phyloP scores from a whole-genome alignment of 2,888 invertebrate genomes.

The Diachrysia chrysitis region DNA sequence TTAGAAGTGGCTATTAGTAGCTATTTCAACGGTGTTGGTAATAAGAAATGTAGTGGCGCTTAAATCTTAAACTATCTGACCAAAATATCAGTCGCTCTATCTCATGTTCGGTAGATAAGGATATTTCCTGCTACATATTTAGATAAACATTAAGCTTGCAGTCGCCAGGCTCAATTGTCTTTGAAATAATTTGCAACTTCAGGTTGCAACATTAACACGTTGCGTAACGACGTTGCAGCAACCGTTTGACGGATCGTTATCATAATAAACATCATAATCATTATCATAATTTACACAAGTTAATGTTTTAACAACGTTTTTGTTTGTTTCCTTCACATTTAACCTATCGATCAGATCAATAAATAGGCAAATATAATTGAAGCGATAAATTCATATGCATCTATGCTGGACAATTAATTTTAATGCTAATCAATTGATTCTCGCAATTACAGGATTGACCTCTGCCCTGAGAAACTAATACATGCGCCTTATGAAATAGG shows the following conservation, averaged over 20 bases:
- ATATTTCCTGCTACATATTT: slow-evolving; percentile 48
- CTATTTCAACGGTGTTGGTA: slow-evolving; percentile 37
- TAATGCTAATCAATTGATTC: slow-evolving; percentile 78
- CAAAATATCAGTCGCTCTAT: slow-evolving; percentile 44
- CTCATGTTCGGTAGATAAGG: slow-evolving; percentile 38
- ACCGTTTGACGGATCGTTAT: slow-evolving; percentile 36
- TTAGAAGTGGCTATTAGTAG: slow-evolving; percentile 45
- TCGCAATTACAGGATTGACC: slow-evolving; percentile 76
- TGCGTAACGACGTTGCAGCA: slow-evolving; percentile 33
- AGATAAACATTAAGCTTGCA: slow-evolving; percentile 43
- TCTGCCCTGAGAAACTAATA: slow-evolving; percentile 64
- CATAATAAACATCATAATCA: slow-evolving; percentile 38
- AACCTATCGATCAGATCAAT: slow-evolving; percentile 52
- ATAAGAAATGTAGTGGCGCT: slow-evolving; percentile 43
- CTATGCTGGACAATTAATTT: slow-evolving; percentile 71
- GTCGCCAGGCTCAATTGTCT: slow-evolving; percentile 49
- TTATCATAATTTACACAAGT: slow-evolving; percentile 33
- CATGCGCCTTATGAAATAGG: slow-evolving; percentile 57
- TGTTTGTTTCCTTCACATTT: slow-evolving; percentile 62
- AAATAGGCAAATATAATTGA: slow-evolving; percentile 61
- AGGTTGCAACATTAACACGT: slow-evolving; percentile 32
- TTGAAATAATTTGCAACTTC: slow-evolving; percentile 33
- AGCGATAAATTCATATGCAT: slow-evolving; percentile 65
- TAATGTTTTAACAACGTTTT: slow-evolving; percentile 39
- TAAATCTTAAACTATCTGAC: slow-evolving; percentile 47